phyloP scores from a whole-genome alignment of 2,888 invertebrate species.

The Diachrysia chrysitis region DNA sequence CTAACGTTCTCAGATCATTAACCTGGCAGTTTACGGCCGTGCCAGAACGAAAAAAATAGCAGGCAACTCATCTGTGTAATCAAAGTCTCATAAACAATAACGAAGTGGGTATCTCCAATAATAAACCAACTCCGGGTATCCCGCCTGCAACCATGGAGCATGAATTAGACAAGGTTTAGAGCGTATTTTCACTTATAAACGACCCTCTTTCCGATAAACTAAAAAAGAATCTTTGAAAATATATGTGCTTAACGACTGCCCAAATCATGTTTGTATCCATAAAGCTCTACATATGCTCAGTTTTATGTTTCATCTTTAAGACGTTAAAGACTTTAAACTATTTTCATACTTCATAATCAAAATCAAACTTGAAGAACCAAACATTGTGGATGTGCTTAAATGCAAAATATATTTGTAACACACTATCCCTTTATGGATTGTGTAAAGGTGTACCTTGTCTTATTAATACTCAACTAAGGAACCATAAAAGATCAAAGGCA shows the following conservation, averaged over 20 bases:
- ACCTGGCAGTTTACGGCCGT: slow-evolving; percentile 31
- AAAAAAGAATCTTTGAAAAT: too few relatives aligned
- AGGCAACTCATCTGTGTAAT: slow-evolving; percentile 36
- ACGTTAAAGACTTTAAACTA: too few relatives aligned
- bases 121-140: slow-evolving; percentile 35
- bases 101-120: slow-evolving; percentile 30
- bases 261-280: too few relatives aligned
- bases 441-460: slow-evolving; percentile 11
- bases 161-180: slow-evolving; percentile 9
- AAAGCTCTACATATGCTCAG: too few relatives aligned
- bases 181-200: too few relatives aligned
- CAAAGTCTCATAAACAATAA: slow-evolving; percentile 52
- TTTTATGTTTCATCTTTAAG: too few relatives aligned
- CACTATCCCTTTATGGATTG: background rate
- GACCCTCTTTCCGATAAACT: background rate
- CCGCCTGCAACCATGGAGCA: slow-evolving; percentile 21
- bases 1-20: slow-evolving; percentile 33
- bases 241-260: too few relatives aligned
- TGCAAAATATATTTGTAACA: too few relatives aligned
- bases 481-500: slow-evolving; percentile 47
- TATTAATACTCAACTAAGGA: slow-evolving; percentile 26
- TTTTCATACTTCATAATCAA: too few relatives aligned
- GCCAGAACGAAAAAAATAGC: slow-evolving; percentile 34
- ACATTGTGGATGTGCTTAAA: too few relatives aligned
- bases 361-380: too few relatives aligned